Percentiles rank a stretch among this genome's conserved stretches.
These are phyloP conservation scores for Rafetus swinhoei DNA, from an alignment of 2,113 vertebrate species.

Conservation along the genomic window DNA sequence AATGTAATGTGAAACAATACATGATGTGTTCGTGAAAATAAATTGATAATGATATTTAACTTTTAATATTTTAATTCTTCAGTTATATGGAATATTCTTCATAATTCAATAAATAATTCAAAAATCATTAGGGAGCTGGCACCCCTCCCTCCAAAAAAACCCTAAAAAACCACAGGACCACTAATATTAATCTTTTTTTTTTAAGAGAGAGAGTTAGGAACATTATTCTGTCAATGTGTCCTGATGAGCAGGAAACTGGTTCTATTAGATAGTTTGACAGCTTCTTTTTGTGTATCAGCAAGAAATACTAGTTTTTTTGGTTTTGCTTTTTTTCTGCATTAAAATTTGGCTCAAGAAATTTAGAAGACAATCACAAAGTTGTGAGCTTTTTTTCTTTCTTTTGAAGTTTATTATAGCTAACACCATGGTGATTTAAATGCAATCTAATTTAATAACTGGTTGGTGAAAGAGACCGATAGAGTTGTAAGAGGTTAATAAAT, in stretches of 20 bases:
- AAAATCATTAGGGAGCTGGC: conserved; percentile 21
- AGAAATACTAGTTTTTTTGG: conserved; percentile 61
- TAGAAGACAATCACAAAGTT: not conserved
- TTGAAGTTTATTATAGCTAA: conserved; percentile 1
- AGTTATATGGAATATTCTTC: conserved; percentile 33
- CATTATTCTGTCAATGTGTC: not conserved
- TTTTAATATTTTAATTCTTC: conserved; percentile 38
- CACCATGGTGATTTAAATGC: not conserved
- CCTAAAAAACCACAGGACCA: not conserved
- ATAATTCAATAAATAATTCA: conserved; percentile 34
- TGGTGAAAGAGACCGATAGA: conserved; percentile 10
- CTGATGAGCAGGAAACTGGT: conserved; percentile 50
- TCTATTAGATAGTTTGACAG: conserved; percentile 53
- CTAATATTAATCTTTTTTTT: not conserved
- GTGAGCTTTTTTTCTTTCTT: not conserved
- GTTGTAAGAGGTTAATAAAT: not conserved
- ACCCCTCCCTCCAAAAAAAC: not conserved
- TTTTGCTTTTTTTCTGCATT: conserved; percentile 6
- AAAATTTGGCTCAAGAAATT: conserved; percentile 19
- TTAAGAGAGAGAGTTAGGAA: not conserved
- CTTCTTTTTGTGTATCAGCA: conserved; percentile 7
- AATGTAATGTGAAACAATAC: conserved; percentile 25
- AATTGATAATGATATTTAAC: conserved; percentile 28
- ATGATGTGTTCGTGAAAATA: conserved; percentile 22
- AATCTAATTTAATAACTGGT: conserved; percentile 27